Conservation (phyloP, 2,113 vertebrate species). For the Chiloscyllium plagiosum region DNA sequence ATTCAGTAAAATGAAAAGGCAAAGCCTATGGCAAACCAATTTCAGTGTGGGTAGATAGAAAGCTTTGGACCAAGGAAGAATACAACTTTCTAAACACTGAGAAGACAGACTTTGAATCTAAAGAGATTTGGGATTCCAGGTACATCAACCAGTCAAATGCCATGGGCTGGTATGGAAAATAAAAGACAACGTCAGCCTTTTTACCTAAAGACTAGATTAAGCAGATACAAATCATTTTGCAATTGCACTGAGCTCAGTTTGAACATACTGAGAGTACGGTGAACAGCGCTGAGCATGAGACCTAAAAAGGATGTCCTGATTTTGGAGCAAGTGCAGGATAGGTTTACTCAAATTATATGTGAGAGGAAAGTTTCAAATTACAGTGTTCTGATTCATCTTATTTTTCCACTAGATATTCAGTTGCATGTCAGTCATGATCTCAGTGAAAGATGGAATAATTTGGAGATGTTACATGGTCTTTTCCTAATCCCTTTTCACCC, state of each 20-base stretch:
- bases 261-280: not conserved
- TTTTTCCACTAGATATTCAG: not conserved
- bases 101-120: not conserved
- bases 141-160: not conserved
- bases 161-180: not conserved
- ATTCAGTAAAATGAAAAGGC: not conserved
- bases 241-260: not conserved
- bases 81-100: not conserved
- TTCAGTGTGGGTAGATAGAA: not conserved
- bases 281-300: not conserved
- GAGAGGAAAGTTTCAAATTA: not conserved
- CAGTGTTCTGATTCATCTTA: not conserved
- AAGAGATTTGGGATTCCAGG: not conserved
- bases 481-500: too few species aligned
- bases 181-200: not conserved
- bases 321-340: not conserved
- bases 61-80: not conserved
- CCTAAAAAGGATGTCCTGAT: not conserved
- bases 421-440: not conserved
- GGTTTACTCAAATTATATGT: not conserved
- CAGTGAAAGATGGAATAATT: not conserved
- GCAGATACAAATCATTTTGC: not conserved
- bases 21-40: not conserved
- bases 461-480: not conserved
- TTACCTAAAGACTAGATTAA: not conserved